A percentile compares a stretch with the other conserved stretches of the same genome.
Conservation (phyloP, 2,113 vertebrate genomes). For the Nerophis lumbriciformis region DNA sequence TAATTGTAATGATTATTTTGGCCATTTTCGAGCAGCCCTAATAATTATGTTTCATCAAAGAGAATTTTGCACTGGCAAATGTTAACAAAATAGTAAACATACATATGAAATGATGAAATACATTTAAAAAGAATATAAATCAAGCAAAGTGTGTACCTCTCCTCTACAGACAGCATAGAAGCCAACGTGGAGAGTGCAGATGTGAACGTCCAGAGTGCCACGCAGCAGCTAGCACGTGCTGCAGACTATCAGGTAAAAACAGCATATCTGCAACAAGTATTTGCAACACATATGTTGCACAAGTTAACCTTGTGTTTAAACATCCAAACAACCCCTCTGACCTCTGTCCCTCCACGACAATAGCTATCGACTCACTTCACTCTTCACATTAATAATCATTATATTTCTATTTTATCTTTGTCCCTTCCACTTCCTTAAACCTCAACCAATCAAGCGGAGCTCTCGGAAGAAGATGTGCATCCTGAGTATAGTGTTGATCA, state of each 20-base stretch:
- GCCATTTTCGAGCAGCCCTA: no score
- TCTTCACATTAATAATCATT: not conserved
- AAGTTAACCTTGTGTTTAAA: not conserved
- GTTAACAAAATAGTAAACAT: no score
- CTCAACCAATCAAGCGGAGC: constrained; percentile 69
- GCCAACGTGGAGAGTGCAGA: constrained; percentile 93
- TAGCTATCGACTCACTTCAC: not conserved
- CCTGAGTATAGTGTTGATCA: constrained; percentile 73
- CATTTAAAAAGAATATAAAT: no score
- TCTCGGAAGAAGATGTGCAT: constrained; percentile 95
- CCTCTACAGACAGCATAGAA: constrained; percentile 92
- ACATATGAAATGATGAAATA: no score
- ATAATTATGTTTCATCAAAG: no score
- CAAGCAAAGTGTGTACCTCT: not conserved
- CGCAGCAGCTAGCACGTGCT: constrained; percentile 85
- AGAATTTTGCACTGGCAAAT: no score
- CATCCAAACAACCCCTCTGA: not conserved
- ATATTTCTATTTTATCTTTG: not conserved
- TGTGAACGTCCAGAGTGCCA: constrained; percentile 81
- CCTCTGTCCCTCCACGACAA: not conserved
- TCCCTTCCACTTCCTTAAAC: constrained; percentile 25
- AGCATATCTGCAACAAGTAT: not conserved
- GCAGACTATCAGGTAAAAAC: constrained; percentile 87
- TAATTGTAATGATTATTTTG: no score
- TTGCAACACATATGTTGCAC: not conserved